phyloP scores from a whole-genome alignment of 2,113 vertebrate genomes.

The Spea multiplicata region DNA sequence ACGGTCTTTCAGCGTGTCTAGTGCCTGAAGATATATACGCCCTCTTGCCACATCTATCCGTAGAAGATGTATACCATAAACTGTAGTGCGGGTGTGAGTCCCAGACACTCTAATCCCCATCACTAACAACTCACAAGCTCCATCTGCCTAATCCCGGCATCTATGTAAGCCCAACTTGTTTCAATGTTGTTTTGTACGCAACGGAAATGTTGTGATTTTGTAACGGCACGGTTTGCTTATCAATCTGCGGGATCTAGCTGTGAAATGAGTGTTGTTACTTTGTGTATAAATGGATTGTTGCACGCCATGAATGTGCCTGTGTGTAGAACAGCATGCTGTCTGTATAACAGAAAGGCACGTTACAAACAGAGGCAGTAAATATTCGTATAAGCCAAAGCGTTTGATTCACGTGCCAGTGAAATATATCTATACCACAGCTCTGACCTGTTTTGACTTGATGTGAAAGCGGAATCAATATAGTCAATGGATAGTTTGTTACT shows the following conservation, averaged over 20 bases:
- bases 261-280: background rate
- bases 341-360: background rate
- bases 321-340: background rate
- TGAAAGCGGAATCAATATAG: background rate
- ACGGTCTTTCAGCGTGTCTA: background rate
- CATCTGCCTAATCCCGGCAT: constrained; percentile 43
- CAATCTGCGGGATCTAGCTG: background rate
- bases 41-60: background rate
- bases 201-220: constrained; percentile 1
- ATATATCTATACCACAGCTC: background rate
- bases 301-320: background rate
- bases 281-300: background rate
- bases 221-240: background rate
- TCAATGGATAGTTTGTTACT: no score
- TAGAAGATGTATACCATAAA: background rate
- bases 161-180: background rate
- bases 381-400: background rate
- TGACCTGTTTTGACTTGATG: background rate
- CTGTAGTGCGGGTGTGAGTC: constrained; percentile 1
- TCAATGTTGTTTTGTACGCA: background rate
- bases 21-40: background rate
- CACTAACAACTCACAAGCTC: constrained; percentile 24
- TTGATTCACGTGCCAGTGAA: background rate
- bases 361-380: background rate
- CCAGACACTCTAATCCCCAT: constrained; percentile 23